phyloP scores from a whole-genome alignment of 2,888 invertebrate genomes.

The Nomada flava region DNA sequence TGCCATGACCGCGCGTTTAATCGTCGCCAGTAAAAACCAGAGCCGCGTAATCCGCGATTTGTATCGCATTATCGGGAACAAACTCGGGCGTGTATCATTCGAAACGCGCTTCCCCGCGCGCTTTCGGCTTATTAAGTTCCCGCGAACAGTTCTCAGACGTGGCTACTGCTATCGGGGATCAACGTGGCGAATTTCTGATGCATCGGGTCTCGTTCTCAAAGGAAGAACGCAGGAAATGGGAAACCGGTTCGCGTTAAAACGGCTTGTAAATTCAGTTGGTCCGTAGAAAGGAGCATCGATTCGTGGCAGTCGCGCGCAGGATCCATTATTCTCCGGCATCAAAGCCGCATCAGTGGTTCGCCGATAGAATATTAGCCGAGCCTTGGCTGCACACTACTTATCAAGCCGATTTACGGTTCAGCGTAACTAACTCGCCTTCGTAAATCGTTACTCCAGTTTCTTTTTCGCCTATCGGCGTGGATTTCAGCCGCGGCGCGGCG shows the following conservation, averaged over 20 bases:
- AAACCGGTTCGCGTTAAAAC: conserved; percentile 26
- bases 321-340: conserved; percentile 34
- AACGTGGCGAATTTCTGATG: too few relatives aligned
- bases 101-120: not conserved
- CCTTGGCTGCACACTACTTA: conserved; percentile 33
- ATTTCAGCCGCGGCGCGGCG: conserved; percentile 27
- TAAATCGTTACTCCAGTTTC: conserved; percentile 41
- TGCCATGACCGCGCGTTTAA: conserved; percentile 16
- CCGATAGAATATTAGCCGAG: conserved; percentile 41
- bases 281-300: conserved; percentile 38
- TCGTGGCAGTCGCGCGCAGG: not conserved
- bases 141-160: not conserved
- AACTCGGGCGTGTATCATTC: not conserved
- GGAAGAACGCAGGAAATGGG: not conserved
- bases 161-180: too few relatives aligned
- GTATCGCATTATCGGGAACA: conserved; percentile 3
- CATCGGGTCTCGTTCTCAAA: too few relatives aligned
- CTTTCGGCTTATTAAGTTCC: not conserved
- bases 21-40: not conserved
- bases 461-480: conserved; percentile 52
- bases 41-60: conserved; percentile 11
- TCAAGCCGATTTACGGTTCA: conserved; percentile 53
- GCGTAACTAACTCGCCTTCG: conserved; percentile 47
- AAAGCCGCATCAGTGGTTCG: conserved; percentile 17
- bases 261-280: conserved; percentile 5